These are phyloP conservation scores for Chymomyza procnemis DNA, from an alignment of 2,888 invertebrate species.

Conservation along the genomic window DNA sequence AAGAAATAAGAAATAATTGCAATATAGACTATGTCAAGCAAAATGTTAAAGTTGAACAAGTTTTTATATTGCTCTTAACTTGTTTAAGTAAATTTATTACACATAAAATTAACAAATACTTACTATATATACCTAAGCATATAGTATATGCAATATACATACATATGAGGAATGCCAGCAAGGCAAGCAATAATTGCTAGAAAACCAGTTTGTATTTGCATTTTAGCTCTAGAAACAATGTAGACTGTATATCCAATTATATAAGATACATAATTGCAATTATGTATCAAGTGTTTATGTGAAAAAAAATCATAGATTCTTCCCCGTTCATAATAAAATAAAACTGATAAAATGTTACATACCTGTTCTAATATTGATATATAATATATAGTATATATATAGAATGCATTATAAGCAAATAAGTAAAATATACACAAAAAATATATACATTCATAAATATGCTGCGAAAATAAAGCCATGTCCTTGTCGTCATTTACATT, in stretches of 20 bases:
- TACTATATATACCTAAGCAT: conserved; percentile 12
- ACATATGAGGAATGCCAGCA: background rate
- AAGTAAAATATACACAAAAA: background rate
- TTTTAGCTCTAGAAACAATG: conserved; percentile 34
- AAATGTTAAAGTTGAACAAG: conserved; percentile 31
- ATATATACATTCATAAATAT: background rate
- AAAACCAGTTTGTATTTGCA: conserved; percentile 38
- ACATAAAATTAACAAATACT: conserved; percentile 17
- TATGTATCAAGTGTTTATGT: conserved; percentile 12
- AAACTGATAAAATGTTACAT: background rate
- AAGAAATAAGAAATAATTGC: conserved; percentile 13
- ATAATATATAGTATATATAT: no score
- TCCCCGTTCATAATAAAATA: background rate
- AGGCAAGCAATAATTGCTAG: conserved; percentile 18
- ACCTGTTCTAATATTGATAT: background rate
- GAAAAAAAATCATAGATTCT: conserved; percentile 29
- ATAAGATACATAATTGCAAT: background rate
- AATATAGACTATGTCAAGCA: conserved; percentile 18
- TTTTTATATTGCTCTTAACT: conserved; percentile 16
- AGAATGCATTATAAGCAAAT: background rate
- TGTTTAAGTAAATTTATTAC: conserved; percentile 25
- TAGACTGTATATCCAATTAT: conserved; percentile 31
- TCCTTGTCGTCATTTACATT: no score
- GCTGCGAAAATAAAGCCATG: no score
- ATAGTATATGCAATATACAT: conserved; percentile 1